These are phyloP conservation scores for Listrodromus nycthemerus DNA, from an alignment of 2,888 invertebrate genomes.

Conservation along the genomic window DNA sequence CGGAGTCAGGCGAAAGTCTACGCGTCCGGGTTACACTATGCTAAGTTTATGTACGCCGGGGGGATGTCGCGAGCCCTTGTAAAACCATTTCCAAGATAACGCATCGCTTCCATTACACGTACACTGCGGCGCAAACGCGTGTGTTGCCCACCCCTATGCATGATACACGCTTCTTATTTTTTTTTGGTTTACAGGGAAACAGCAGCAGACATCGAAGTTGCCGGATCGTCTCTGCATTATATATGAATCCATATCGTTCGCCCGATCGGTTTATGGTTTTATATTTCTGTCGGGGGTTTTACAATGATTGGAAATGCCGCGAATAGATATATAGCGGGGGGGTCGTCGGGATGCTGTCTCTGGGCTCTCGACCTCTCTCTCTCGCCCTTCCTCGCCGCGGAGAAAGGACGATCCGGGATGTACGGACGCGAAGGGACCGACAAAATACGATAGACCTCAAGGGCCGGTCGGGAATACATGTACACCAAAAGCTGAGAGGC, in stretches of 20 bases:
- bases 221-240: conserved; percentile 75
- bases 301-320: conserved; percentile 84
- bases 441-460: conserved; percentile 45
- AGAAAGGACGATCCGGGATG: conserved; percentile 28
- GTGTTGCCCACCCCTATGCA: conserved; percentile 14
- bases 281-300: conserved; percentile 82
- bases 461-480: conserved; percentile 73
- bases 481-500: conserved; percentile 23
- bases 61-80: conserved; percentile 83
- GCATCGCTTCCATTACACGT: conserved; percentile 79
- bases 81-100: conserved; percentile 84
- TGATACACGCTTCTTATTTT: conserved; percentile 35
- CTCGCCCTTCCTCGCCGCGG: conserved; percentile 6
- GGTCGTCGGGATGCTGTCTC: conserved; percentile 37
- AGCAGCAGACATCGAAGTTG: conserved; percentile 70
- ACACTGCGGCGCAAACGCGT: conserved; percentile 62
- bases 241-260: conserved; percentile 81
- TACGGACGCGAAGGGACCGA: conserved; percentile 34
- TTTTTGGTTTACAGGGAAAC: conserved; percentile 23
- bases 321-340: conserved; percentile 73
- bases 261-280: conserved; percentile 84
- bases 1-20: conserved; percentile 59
- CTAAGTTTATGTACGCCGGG: conserved; percentile 81
- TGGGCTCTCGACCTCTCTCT: conserved; percentile 4
- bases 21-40: conserved; percentile 74